Percentiles rank a stretch among this genome's conserved stretches.
Evolutionary conservation across 2,888 invertebrate species (phyloP).

Genomic region (Schizaphis graminum): DNA sequence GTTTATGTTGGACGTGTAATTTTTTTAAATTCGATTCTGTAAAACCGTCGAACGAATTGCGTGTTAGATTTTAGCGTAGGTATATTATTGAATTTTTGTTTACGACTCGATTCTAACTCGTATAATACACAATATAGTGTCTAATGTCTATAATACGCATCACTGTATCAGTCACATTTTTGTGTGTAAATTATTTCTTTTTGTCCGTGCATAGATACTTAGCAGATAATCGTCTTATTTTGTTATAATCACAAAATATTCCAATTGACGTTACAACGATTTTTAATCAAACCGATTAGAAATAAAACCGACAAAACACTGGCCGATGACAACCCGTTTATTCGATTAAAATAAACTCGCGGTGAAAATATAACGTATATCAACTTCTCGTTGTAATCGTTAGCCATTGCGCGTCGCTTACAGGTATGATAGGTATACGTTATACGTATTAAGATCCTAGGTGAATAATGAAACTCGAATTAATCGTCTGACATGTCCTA

Average conservation of each 20-base stretch:
- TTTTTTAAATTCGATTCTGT: neutral
- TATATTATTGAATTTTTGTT: neutral
- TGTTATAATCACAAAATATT: neutral
- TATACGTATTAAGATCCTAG: neutral
- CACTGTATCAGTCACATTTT: neutral
- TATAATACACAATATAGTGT: neutral
- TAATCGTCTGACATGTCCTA: constrained; percentile 20
- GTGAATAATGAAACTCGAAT: constrained; percentile 2
- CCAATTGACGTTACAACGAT: neutral
- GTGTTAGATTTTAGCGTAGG: neutral
- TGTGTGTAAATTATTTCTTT: neutral
- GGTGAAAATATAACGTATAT: neutral
- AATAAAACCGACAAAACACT: neutral
- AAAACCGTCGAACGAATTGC: neutral
- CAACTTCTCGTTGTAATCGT: neutral
- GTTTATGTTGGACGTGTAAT: neutral
- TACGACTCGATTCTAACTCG: neutral
- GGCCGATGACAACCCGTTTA: neutral
- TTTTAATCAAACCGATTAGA: neutral
- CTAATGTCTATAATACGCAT: too few species aligned
- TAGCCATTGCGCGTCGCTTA: neutral
- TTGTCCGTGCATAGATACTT: neutral
- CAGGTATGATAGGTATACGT: neutral
- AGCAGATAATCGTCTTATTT: neutral
- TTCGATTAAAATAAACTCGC: neutral